Base-by-base conservation (phyloP, 2,797 vertebrate genomes). In the Cheracebus regulus region DNA sequence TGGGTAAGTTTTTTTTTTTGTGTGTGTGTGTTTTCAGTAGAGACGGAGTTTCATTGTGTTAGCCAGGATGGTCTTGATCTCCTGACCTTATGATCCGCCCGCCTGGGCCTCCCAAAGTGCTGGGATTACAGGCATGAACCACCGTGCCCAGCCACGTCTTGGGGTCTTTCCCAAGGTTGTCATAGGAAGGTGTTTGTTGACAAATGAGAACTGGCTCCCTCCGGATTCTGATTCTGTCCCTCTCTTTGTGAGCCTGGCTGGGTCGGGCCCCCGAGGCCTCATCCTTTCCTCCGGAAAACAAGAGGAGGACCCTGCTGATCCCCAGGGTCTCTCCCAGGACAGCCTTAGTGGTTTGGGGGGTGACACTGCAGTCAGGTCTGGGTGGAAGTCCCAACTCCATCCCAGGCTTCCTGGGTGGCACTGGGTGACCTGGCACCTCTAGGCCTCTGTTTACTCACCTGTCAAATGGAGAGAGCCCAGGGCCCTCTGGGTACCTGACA, bases 401-500 rank as follows among this genome's bases (percentile, higher is more conserved):
- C 39, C 24, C 36, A 57, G 26, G 41, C 8, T n/a, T 1, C 14
- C 81, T 78, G 48, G n/a, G 64, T 12, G 55, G 33, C 0, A 4
- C 19, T 41, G 26, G 7, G 44, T 15, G 6, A 64, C 61, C 8
- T 57, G 19, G n/a, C 44, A 46, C n/a, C 73, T 85, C 79, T 9
- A 5, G 36, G 48, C 11, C 70, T 80, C 75, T 8, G 4, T 57
- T 81, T 88, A 17, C 39, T 33, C 19, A 15, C 72, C 50, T 90
- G 19, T n/a, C 1, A 44, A 55, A 55, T 26, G 84, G 76, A 39
- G 7, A 52, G 39, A 33, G 58, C 5, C 4, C 20, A 24, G 80
- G 81, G 5, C 9, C 7, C 4, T 0, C 0, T 0, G 72, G n/a
- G 8, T 19, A 19, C 73, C 72, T 26, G 28, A 17, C 55, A 1